phyloP scores from a whole-genome alignment of 2,888 invertebrate genomes.

The Esperia sulphurella region DNA sequence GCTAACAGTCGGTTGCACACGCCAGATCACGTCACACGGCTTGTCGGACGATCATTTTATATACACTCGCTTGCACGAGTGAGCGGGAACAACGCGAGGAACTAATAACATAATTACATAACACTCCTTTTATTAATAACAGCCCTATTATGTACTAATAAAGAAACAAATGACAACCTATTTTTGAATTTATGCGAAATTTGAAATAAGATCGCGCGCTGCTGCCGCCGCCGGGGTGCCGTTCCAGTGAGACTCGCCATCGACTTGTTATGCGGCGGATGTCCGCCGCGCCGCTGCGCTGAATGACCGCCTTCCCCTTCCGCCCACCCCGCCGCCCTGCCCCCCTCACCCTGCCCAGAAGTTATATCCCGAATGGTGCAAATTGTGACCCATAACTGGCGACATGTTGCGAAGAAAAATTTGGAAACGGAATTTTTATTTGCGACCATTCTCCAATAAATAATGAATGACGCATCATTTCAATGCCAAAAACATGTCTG shows the following conservation, averaged over 20 bases:
- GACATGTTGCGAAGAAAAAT: slow-evolving; percentile 60
- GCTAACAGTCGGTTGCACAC: too few relatives aligned
- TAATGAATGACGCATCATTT: slow-evolving; percentile 15
- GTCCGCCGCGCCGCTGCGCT: slow-evolving; percentile 79
- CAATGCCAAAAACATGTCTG: slow-evolving; percentile 33
- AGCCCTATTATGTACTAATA: background rate
- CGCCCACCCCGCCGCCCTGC: slow-evolving; percentile 40
- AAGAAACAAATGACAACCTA: slow-evolving; percentile 20
- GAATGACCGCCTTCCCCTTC: slow-evolving; percentile 78
- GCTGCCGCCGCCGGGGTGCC: slow-evolving; percentile 27
- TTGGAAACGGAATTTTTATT: slow-evolving; percentile 15
- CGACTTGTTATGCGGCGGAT: slow-evolving; percentile 80
- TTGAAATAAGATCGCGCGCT: slow-evolving; percentile 53
- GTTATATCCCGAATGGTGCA: slow-evolving; percentile 71
- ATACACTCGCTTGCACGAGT: too few relatives aligned
- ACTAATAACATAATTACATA: too few relatives aligned
- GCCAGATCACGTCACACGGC: too few relatives aligned
- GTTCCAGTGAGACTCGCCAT: slow-evolving; percentile 61
- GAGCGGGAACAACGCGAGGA: too few relatives aligned
- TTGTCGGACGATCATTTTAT: too few relatives aligned
- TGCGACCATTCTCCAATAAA: slow-evolving; percentile 1
- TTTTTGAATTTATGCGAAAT: slow-evolving; percentile 62
- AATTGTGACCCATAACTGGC: slow-evolving; percentile 74
- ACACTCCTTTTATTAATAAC: too few relatives aligned
- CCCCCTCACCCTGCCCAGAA: slow-evolving; percentile 39